Evolutionary conservation across 2,888 invertebrate genomes (phyloP), one percentile per base, ranked within the genome.

Genomic region (Heliconius charithonia): DNA sequence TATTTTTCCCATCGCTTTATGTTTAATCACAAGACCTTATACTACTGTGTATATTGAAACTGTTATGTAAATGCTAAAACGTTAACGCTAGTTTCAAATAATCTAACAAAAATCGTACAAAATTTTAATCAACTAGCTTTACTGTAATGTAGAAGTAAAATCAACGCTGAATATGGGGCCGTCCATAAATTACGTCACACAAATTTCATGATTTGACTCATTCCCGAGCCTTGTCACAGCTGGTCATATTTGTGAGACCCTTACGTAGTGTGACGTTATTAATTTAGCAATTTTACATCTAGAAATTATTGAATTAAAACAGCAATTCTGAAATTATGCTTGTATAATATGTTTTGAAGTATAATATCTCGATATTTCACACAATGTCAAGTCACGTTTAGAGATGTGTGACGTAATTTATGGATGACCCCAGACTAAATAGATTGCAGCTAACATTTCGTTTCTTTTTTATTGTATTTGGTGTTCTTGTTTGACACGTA

Each of bases 31-130:
- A 59, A 37, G 22, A 32, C 72, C 29, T 51, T 27, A 51, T 51
- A 71, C 56, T 37, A 9, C 9, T 37, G 1, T 37, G 32, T 37
- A 37, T 37, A 37, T 37, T 56, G 56, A 12, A 59, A 12, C 71
- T 56, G 45, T 19, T 29, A 56, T 51, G 29, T 71, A 71, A 51
- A 71, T 41, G 41, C 62, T 74, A 27, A 16, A 56, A 73, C 29
- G 19, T 62, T 12, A 74, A 74, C 62, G 63, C 74, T 74, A 74
- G 45, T 74, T 63, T 45, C 25, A 63, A 62, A 37, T 74, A 45
- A 74, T 74, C 25, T 45, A 74, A 41, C 74, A 74, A 74, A 19
- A 74, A 70, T 74, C 77, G 77, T 79, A 77, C 79, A 79, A 70
- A 77, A 76, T 29, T 69, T 74, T 76, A 62, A 66, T 63, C n/a